Percentiles rank a stretch among this genome's conserved stretches.
phyloP scores from a whole-genome alignment of 1,140 invertebrate genomes.

The Drosophila sproati region DNA sequence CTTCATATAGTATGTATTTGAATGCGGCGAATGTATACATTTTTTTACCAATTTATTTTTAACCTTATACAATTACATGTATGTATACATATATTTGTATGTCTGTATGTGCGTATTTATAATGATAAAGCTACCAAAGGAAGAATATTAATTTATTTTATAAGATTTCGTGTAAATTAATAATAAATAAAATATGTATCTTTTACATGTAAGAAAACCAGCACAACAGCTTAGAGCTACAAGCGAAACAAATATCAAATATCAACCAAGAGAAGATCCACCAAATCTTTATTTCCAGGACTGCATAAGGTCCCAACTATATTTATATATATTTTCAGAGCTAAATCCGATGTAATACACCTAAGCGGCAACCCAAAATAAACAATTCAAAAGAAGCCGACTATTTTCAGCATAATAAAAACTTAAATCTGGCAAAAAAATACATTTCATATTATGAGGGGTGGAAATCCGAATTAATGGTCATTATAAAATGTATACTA shows the following conservation, averaged over 20 bases:
- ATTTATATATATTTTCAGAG: constrained; percentile 3
- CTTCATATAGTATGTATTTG: constrained; percentile 68
- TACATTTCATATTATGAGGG: too few species aligned
- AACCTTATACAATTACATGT: constrained; percentile 67
- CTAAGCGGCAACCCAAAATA: neutral
- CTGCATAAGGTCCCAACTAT: neutral
- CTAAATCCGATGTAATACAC: neutral
- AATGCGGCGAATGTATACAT: constrained; percentile 56
- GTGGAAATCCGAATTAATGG: too few species aligned
- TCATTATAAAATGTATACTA: too few species aligned
- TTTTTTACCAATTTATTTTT: constrained; percentile 71
- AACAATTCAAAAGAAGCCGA: neutral
- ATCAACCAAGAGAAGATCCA: constrained; percentile 1
- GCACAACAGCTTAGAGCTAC: constrained; percentile 12
- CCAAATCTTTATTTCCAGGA: neutral
- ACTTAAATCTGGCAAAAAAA: too few species aligned
- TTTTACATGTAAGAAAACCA: constrained; percentile 37
- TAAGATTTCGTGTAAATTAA: constrained; percentile 75
- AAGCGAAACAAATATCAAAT: constrained; percentile 17
- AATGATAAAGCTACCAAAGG: constrained; percentile 77
- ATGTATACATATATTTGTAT: constrained; percentile 59
- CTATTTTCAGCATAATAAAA: constrained; percentile 1
- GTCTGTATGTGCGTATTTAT: constrained; percentile 77
- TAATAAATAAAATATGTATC: constrained; percentile 68
- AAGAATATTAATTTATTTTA: constrained; percentile 77